These are phyloP conservation scores for Psilopogon haemacephalus DNA, from an alignment of 2,113 vertebrate species.

Conservation along the genomic window DNA sequence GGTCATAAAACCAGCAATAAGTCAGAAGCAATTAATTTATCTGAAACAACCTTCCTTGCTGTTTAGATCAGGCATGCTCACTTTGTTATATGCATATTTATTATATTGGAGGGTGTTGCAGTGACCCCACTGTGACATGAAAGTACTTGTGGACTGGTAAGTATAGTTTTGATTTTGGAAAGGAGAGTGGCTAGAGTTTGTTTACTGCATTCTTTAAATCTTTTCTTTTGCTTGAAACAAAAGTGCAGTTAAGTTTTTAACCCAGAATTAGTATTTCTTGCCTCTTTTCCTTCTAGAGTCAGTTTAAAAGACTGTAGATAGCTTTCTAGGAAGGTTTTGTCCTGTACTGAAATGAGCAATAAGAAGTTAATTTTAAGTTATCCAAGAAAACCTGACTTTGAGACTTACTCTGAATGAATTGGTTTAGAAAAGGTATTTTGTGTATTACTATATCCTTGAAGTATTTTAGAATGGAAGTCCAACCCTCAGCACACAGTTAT, in stretches of 20 bases:
- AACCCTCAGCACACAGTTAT: background rate
- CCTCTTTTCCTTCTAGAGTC: background rate
- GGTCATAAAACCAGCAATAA: background rate
- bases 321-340: background rate
- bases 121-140: background rate
- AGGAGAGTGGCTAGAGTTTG: background rate
- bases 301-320: background rate
- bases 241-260: background rate
- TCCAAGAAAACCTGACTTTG: background rate
- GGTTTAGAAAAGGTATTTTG: background rate
- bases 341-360: background rate
- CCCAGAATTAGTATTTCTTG: background rate
- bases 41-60: background rate
- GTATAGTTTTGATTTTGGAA: background rate
- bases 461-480: background rate
- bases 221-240: background rate
- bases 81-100: background rate
- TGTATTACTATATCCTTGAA: background rate
- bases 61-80: background rate
- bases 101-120: background rate
- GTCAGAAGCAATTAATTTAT: background rate
- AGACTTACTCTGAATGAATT: background rate
- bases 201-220: background rate
- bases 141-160: background rate
- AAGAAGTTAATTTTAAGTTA: background rate